Conservation (phyloP, 2,113 vertebrate species). For the Crotophaga sulcirostris region DNA sequence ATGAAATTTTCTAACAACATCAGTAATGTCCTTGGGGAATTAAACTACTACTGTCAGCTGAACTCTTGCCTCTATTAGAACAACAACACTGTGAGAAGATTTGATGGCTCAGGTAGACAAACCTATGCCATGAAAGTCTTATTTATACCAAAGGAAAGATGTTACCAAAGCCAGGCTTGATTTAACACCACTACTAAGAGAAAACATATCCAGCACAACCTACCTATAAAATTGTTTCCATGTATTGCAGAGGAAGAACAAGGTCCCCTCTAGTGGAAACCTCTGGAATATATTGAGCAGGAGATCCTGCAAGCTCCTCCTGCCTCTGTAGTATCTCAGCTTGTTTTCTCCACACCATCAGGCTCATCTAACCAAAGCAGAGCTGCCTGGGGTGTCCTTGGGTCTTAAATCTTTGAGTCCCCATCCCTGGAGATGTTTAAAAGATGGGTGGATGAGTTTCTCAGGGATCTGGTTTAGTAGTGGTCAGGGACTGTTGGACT, state of each 20-base stretch:
- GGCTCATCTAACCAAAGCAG: not conserved
- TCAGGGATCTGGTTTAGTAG: too few relatives aligned
- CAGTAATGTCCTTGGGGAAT: not conserved
- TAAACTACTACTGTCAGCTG: not conserved
- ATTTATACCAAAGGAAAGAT: not conserved
- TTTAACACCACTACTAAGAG: not conserved
- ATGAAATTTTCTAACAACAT: not conserved
- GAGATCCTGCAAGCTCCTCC: not conserved
- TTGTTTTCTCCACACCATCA: not conserved
- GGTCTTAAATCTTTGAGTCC: too few relatives aligned
- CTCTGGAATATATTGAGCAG: not conserved
- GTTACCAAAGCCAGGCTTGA: not conserved
- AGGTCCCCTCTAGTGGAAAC: slow-evolving; percentile 6
- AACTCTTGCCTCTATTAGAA: not conserved
- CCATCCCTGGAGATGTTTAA: too few relatives aligned
- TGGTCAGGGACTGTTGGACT: too few relatives aligned
- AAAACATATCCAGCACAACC: not conserved
- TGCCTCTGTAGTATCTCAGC: fast-evolving
- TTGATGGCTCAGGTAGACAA: not conserved
- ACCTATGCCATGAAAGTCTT: fast-evolving
- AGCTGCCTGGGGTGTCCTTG: too few relatives aligned
- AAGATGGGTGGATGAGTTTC: too few relatives aligned
- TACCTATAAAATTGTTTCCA: not conserved
- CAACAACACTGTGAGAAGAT: not conserved
- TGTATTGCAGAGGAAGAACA: not conserved